Evolutionary conservation across 2,113 vertebrate species (phyloP).

Genomic region (Heptranchias perlo): DNA sequence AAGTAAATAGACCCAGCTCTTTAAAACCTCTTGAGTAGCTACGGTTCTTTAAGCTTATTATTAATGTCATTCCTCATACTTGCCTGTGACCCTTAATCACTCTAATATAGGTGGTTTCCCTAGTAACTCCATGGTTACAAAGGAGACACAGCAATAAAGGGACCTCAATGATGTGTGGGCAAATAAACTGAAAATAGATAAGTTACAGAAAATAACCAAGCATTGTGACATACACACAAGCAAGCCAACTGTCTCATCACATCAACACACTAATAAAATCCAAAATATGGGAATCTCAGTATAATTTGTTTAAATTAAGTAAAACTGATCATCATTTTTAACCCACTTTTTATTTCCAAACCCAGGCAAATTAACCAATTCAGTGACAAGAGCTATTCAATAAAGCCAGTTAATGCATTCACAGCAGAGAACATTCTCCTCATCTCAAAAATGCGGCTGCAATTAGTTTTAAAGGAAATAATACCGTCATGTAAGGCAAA

Average conservation of each 20-base stretch:
- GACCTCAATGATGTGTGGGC: not conserved
- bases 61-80: not conserved
- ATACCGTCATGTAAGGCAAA: not conserved
- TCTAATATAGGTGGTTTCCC: not conserved
- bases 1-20: not conserved
- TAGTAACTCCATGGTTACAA: constrained; percentile 2
- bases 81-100: not conserved
- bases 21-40: not conserved
- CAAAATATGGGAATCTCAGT: not conserved
- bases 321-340: not conserved
- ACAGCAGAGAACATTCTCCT: too few species aligned
- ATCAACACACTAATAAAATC: not conserved
- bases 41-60: not conserved
- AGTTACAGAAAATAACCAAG: not conserved
- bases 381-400: not conserved
- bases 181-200: not conserved
- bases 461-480: not conserved
- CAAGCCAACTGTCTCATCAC: not conserved
- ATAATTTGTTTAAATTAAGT: not conserved
- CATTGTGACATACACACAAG: not conserved
- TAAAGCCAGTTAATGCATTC: not conserved
- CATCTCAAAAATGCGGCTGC: not conserved
- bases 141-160: not conserved
- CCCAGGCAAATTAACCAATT: not conserved
- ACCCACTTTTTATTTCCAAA: not conserved